These are phyloP conservation scores for Esox niger DNA, from an alignment of 2,113 vertebrate genomes.

Conservation along the genomic window DNA sequence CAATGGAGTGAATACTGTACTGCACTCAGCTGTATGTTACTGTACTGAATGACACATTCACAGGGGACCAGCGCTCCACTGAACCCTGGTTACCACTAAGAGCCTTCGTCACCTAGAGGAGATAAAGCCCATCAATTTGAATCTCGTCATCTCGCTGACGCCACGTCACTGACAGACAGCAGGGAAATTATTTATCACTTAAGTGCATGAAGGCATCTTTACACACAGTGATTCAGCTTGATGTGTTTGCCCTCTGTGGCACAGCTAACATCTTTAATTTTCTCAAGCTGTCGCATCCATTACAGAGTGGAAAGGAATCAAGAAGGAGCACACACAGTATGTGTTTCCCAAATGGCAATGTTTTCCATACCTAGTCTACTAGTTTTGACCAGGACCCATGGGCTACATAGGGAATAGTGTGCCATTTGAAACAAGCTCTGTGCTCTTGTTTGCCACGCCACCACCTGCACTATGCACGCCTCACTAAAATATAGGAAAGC, in stretches of 20 bases:
- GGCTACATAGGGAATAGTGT: too few relatives aligned
- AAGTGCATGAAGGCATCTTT: constrained; percentile 39
- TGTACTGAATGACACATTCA: too few relatives aligned
- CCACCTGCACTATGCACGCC: constrained; percentile 10
- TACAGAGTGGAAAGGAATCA: constrained; percentile 40
- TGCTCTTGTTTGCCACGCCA: constrained; percentile 30
- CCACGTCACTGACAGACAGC: constrained; percentile 29
- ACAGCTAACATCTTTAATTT: constrained; percentile 50
- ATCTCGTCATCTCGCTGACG: constrained; percentile 4
- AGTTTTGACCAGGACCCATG: too few relatives aligned
- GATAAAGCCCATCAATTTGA: background rate
- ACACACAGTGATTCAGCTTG: constrained; percentile 29
- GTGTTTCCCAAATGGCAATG: background rate
- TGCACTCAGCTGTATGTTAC: too few relatives aligned
- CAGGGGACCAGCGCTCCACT: background rate
- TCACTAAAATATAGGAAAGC: background rate
- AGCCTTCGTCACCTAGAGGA: background rate
- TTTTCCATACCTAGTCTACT: too few relatives aligned
- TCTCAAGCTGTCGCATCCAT: constrained; percentile 47
- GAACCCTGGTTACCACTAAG: background rate
- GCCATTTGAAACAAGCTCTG: background rate
- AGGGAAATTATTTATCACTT: constrained; percentile 48
- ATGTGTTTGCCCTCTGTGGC: constrained; percentile 34
- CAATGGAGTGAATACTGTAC: too few relatives aligned
- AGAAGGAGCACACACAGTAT: constrained; percentile 37